Conservation (phyloP, 2,797 vertebrate species). For the Poecilia gillii region DNA sequence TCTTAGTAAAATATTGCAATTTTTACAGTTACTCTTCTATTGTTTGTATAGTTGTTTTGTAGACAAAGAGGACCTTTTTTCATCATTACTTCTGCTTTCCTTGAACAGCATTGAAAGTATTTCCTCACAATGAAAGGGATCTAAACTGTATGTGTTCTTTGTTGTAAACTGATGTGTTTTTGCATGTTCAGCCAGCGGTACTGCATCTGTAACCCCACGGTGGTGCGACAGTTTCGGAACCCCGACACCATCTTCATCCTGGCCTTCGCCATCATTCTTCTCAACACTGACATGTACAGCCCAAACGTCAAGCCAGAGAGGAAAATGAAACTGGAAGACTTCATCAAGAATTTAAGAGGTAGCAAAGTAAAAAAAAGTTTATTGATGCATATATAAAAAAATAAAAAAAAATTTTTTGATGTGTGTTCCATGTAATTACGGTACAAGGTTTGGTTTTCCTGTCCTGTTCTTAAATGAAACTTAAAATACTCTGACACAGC, state of each 20-base stretch:
- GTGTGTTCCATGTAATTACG: not conserved
- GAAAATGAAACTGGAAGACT: conserved; percentile 99
- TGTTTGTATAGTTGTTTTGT: conserved; percentile 16
- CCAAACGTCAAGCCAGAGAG: conserved; percentile 97
- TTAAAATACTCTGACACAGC: not conserved
- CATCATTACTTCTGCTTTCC: conserved; percentile 51
- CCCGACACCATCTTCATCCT: conserved; percentile 99
- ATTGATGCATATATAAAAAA: not conserved
- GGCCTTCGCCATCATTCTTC: conserved; percentile 97
- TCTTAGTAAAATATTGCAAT: not conserved
- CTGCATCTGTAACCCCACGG: conserved; percentile 97
- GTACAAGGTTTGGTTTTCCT: not conserved
- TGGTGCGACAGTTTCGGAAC: conserved; percentile 96
- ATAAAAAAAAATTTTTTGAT: not conserved
- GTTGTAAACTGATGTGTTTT: conserved; percentile 10
- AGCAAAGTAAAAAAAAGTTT: conserved; percentile 23
- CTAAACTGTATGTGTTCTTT: not conserved
- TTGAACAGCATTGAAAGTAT: conserved; percentile 13
- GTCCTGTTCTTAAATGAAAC: not conserved
- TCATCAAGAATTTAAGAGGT: conserved; percentile 98
- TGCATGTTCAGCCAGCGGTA: conserved; percentile 87
- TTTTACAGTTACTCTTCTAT: conserved; percentile 12
- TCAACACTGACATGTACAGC: conserved; percentile 99
- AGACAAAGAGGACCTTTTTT: conserved; percentile 36
- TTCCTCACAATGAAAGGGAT: conserved; percentile 21